Conservation (phyloP, 2,888 invertebrate species). For the Eurois occulta region DNA sequence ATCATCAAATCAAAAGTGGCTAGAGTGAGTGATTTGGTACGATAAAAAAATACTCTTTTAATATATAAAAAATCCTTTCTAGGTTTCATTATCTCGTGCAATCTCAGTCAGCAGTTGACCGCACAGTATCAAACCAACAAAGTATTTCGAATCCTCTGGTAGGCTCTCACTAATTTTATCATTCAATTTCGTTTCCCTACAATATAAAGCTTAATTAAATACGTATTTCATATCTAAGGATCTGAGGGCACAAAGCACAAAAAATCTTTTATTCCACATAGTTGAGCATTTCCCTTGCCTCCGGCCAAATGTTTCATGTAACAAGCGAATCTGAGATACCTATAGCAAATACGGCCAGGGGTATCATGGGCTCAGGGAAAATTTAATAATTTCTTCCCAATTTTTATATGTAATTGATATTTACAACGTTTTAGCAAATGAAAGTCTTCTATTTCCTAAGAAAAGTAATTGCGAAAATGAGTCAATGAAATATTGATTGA, state of each 20-base stretch:
- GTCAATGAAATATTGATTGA: conserved; percentile 45
- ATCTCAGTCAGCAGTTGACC: conserved; percentile 36
- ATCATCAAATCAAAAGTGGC: not conserved
- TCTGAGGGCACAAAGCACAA: conserved; percentile 72
- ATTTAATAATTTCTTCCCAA: conserved; percentile 67
- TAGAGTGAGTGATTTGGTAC: not conserved
- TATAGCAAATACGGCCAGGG: conserved; percentile 66
- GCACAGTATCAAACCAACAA: conserved; percentile 6
- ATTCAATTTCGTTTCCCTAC: conserved; percentile 74
- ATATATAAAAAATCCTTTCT: not conserved
- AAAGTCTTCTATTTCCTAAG: not conserved
- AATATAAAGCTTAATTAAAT: conserved; percentile 84
- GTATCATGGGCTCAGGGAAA: conserved; percentile 60
- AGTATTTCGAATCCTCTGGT: conserved; percentile 51
- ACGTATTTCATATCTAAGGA: conserved; percentile 82
- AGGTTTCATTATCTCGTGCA: conserved; percentile 24
- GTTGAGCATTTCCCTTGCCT: conserved; percentile 79
- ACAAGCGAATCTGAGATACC: conserved; percentile 66
- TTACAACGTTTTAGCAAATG: not conserved
- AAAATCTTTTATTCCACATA: conserved; percentile 82
- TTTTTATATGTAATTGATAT: conserved; percentile 63
- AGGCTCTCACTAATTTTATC: conserved; percentile 71
- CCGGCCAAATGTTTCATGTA: conserved; percentile 78
- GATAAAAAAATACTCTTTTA: not conserved
- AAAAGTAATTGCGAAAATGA: conserved; percentile 31